Conservation (phyloP, 64 coral and sea anemone genomes). For the Stylophora pistillata region DNA sequence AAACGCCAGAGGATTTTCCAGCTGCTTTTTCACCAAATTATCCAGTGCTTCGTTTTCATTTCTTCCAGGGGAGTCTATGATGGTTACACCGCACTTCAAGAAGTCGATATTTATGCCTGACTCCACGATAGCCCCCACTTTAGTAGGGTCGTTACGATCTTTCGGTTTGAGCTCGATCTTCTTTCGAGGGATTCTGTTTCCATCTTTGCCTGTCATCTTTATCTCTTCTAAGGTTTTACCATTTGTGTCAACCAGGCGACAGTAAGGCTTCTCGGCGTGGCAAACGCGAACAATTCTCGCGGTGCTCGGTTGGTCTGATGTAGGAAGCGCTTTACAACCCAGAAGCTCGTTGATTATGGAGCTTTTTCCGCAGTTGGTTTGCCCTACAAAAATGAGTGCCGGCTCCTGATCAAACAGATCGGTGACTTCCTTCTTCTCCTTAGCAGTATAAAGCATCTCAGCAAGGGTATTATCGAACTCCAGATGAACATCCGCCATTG, state of each 20-base stretch:
- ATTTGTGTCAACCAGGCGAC: background rate
- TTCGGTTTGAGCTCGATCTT: constrained; percentile 53
- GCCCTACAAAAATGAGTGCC: constrained; percentile 58
- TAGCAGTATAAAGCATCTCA: constrained; percentile 36
- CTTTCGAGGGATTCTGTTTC: constrained; percentile 53
- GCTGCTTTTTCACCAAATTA: constrained; percentile 46
- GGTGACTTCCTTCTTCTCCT: constrained; percentile 48
- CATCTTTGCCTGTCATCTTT: background rate
- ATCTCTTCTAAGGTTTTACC: constrained; percentile 15
- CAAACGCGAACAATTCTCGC: constrained; percentile 58
- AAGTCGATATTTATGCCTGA: constrained; percentile 53
- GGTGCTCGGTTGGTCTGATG: constrained; percentile 64
- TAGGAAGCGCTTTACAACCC: constrained; percentile 38
- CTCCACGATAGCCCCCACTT: constrained; percentile 39
- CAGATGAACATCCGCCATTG: background rate
- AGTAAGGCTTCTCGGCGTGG: constrained; percentile 45
- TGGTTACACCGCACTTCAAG: constrained; percentile 58
- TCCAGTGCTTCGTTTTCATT: constrained; percentile 64
- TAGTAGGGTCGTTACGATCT: constrained; percentile 25
- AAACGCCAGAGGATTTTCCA: constrained; percentile 60
- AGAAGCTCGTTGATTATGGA: constrained; percentile 74
- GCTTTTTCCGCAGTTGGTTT: constrained; percentile 77
- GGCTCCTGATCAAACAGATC: constrained; percentile 36
- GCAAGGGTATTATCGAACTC: background rate
- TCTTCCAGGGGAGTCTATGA: constrained; percentile 69